phyloP scores from a whole-genome alignment of 2,888 invertebrate species.

The Teleiodes luculella region DNA sequence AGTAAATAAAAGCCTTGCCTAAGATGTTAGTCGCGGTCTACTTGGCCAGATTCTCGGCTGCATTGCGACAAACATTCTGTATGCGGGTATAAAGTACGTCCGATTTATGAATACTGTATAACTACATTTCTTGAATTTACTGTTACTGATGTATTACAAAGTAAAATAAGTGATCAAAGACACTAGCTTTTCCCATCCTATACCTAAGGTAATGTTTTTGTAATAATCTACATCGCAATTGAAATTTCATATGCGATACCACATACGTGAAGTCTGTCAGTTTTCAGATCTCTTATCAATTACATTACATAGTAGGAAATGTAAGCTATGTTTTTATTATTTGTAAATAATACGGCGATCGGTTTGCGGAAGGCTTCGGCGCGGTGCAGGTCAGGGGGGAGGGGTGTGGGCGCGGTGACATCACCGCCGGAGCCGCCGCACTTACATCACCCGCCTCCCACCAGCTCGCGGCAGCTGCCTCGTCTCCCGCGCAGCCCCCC shows the following conservation, averaged over 20 bases:
- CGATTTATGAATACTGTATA: neutral
- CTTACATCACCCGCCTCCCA: conserved; percentile 70
- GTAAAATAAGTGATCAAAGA: too few species aligned
- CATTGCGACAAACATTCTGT: conserved; percentile 41
- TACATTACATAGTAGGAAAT: too few species aligned
- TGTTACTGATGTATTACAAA: too few species aligned
- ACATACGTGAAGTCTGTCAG: too few species aligned
- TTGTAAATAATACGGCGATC: neutral
- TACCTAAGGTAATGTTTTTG: too few species aligned
- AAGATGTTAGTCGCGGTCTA: conserved; percentile 40
- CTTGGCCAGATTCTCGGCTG: conserved; percentile 41
- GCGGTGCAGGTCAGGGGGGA: conserved; percentile 37
- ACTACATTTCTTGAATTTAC: neutral
- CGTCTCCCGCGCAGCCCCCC: conserved; percentile 36
- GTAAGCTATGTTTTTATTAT: neutral
- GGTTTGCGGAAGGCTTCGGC: conserved; percentile 63
- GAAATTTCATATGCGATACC: too few species aligned
- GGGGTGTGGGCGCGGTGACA: conserved; percentile 71
- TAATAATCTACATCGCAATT: too few species aligned
- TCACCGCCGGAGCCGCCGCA: conserved; percentile 71
- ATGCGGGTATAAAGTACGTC: conserved; percentile 15
- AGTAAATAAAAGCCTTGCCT: conserved; percentile 18
- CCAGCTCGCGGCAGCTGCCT: conserved; percentile 47
- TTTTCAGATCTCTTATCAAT: too few species aligned
- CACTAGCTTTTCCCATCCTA: too few species aligned